A percentile compares a stretch with the other conserved stretches of the same genome.
These are phyloP conservation scores for Malacoctenus gilli DNA, from an alignment of 2,797 vertebrate genomes.

Conservation along the genomic window DNA sequence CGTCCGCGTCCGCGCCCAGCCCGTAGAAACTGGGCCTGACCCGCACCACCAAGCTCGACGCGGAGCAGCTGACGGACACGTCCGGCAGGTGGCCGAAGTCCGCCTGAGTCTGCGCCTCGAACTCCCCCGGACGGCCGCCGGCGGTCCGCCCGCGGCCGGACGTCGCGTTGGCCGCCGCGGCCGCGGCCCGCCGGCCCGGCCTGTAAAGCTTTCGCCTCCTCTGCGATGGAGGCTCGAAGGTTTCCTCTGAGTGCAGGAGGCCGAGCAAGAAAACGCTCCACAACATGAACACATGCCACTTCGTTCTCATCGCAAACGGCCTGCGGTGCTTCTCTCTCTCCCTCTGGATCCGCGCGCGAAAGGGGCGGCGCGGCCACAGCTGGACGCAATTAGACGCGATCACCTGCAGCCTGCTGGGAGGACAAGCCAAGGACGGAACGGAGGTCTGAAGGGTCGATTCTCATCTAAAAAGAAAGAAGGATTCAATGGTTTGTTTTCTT, in stretches of 20 bases:
- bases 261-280: constrained; percentile 51
- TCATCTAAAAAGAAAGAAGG: too few species aligned
- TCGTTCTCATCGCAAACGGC: constrained; percentile 66
- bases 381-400: constrained; percentile 54
- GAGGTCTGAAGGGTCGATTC: too few species aligned
- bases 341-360: constrained; percentile 33
- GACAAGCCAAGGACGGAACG: too few species aligned
- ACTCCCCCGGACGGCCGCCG: neutral
- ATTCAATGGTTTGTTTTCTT: too few species aligned
- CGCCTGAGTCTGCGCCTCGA: neutral
- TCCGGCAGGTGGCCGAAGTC: constrained; percentile 43
- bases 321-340: constrained; percentile 5
- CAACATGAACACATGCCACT: constrained; percentile 41
- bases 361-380: constrained; percentile 30
- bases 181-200: constrained; percentile 3
- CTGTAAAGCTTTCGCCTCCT: too few species aligned
- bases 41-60: constrained; percentile 64
- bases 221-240: constrained; percentile 3
- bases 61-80: constrained; percentile 73
- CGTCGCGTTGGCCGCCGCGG: neutral
- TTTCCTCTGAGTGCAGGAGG: constrained; percentile 10
- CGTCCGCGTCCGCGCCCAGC: constrained; percentile 53
- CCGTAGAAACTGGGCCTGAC: constrained; percentile 76
- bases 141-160: neutral
- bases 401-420: neutral